phyloP scores from a whole-genome alignment of 2,113 vertebrate species.

The Bubalus kerabau region DNA sequence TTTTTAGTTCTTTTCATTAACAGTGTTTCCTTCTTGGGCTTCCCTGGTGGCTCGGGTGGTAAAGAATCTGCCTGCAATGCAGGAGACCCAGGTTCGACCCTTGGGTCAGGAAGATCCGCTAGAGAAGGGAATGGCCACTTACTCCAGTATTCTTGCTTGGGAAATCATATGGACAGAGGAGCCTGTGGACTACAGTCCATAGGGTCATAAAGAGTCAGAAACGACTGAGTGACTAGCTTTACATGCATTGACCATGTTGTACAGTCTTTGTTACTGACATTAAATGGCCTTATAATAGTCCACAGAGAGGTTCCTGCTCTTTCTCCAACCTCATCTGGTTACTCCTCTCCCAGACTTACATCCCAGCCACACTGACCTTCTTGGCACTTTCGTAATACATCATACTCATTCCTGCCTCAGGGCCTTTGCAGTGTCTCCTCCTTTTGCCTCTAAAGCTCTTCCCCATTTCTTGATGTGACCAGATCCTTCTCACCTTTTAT shows the following conservation, averaged over 20 bases:
- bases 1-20: neutral
- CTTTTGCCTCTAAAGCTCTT: neutral
- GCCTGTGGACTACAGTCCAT: neutral
- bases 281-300: neutral
- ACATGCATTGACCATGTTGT: neutral
- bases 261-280: neutral
- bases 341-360: accelerated
- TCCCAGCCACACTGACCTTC: neutral
- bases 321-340: neutral
- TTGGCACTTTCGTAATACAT: neutral
- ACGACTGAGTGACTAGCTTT: neutral
- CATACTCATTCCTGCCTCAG: neutral
- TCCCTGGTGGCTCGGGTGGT: neutral
- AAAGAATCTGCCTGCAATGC: neutral
- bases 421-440: neutral
- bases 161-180: neutral
- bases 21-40: neutral
- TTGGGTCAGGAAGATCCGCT: accelerated
- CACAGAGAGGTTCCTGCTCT: accelerated
- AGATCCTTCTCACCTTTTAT: neutral
- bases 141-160: neutral
- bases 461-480: neutral
- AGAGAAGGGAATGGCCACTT: neutral
- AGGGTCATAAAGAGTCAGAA: neutral
- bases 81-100: neutral